Evolutionary conservation across 2,888 invertebrate genomes (phyloP).

Genomic region (Fabriciana adippe): DNA sequence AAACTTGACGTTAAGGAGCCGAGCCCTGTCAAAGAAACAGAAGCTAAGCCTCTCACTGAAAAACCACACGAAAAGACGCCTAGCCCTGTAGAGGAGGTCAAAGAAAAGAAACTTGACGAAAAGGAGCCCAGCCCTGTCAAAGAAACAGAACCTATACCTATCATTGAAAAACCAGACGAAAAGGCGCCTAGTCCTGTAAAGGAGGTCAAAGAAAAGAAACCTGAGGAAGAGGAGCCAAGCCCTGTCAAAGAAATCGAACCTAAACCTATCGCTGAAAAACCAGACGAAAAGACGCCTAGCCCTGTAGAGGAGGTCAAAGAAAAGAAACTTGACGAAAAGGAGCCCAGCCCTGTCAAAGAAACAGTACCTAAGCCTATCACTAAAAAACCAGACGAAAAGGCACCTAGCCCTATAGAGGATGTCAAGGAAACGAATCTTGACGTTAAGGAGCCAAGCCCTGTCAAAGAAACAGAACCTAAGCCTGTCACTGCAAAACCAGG

Average conservation of each 20-base stretch:
- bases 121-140: no score
- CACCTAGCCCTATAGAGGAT: slow-evolving; percentile 5
- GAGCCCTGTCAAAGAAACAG: no score
- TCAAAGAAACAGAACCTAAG: not conserved
- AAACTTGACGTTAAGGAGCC: no score
- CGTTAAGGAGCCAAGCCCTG: slow-evolving; percentile 22
- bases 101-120: no score
- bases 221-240: no score
- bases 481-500: not conserved
- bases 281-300: slow-evolving; percentile 28
- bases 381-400: slow-evolving; percentile 14
- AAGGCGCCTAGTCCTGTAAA: no score
- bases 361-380: not conserved
- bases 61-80: no score
- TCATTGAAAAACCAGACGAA: no score
- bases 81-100: no score
- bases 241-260: not conserved
- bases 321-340: not conserved
- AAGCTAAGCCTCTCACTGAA: no score
- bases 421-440: not conserved
- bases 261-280: not conserved
- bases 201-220: no score
- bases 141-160: no score
- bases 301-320: not conserved
- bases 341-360: slow-evolving; percentile 22